Evolutionary conservation across 1,140 invertebrate genomes (phyloP).

Genomic region (Aphelenchoides avenae): DNA sequence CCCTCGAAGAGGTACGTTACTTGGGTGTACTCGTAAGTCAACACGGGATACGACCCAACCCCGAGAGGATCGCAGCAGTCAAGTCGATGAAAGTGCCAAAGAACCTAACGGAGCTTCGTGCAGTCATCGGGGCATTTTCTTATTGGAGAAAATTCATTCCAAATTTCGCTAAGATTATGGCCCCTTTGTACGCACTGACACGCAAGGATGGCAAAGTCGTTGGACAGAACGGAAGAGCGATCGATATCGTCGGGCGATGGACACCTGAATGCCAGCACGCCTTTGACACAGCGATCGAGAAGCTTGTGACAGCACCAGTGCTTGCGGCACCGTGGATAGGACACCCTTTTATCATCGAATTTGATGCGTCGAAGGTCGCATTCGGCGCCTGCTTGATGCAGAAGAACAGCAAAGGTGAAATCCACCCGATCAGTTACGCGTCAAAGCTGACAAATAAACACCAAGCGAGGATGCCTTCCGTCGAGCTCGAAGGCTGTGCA

Average conservation of each 20-base stretch:
- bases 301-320: slow-evolving; percentile 8
- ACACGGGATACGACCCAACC: slow-evolving; percentile 12
- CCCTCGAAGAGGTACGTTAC: slow-evolving; percentile 6
- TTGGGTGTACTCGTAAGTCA: slow-evolving; percentile 14
- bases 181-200: slow-evolving; percentile 18
- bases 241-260: slow-evolving; percentile 1
- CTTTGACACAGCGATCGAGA: slow-evolving; percentile 12
- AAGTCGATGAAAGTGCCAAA: slow-evolving; percentile 6
- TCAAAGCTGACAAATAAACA: slow-evolving; percentile 20
- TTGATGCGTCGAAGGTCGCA: slow-evolving; percentile 14
- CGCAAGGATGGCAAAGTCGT: slow-evolving; percentile 18
- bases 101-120: slow-evolving; percentile 18
- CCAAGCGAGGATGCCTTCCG: slow-evolving; percentile 8
- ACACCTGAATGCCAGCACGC: slow-evolving; percentile 2
- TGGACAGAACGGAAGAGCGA: too few species aligned
- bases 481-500: slow-evolving; percentile 25
- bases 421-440: slow-evolving; percentile 18
- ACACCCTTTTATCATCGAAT: slow-evolving; percentile 19
- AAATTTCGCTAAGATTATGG: slow-evolving; percentile 12
- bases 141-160: slow-evolving; percentile 22
- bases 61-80: slow-evolving; percentile 8
- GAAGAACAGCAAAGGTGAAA: slow-evolving; percentile 8
- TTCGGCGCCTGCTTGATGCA: slow-evolving; percentile 13
- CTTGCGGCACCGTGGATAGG: slow-evolving; percentile 20
- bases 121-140: slow-evolving; percentile 13